Evolutionary conservation across 2,113 vertebrate genomes (phyloP).

Genomic region (Myrmecobius fasciatus): DNA sequence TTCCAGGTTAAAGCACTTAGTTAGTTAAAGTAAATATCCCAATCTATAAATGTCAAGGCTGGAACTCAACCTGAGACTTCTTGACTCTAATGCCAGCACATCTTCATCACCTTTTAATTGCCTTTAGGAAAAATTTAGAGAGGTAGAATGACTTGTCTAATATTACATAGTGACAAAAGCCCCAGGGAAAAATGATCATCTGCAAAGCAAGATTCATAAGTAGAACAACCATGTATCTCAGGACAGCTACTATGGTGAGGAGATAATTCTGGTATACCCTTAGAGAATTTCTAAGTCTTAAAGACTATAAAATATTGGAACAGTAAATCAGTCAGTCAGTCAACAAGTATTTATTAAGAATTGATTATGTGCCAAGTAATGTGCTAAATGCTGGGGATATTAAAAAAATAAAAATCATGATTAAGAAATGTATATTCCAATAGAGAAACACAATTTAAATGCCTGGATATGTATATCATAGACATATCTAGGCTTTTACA

Average conservation of each 20-base stretch:
- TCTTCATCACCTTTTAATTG: not conserved
- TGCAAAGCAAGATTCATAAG: not conserved
- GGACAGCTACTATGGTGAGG: not conserved
- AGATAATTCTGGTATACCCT: too few relatives aligned
- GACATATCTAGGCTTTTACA: not conserved
- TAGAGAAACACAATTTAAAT: not conserved
- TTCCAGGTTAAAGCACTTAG: not conserved
- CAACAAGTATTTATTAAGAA: not conserved
- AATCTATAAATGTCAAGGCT: not conserved
- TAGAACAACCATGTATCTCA: not conserved
- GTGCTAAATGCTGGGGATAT: not conserved
- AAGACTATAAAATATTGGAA: not conserved
- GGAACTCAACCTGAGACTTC: not conserved
- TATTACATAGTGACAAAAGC: not conserved
- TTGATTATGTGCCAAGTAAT: not conserved
- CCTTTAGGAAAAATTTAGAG: not conserved
- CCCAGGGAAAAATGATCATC: not conserved
- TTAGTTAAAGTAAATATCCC: not conserved
- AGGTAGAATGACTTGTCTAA: not conserved
- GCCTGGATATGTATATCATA: not conserved
- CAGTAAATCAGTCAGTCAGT: too few relatives aligned
- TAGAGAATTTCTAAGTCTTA: not conserved
- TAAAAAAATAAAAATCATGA: not conserved
- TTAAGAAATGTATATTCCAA: not conserved
- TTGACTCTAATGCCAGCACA: not conserved